A percentile compares a stretch with the other conserved stretches of the same genome.
Conservation (phyloP, 2,797 vertebrate species). For the Acrossocheilus fasciatus region DNA sequence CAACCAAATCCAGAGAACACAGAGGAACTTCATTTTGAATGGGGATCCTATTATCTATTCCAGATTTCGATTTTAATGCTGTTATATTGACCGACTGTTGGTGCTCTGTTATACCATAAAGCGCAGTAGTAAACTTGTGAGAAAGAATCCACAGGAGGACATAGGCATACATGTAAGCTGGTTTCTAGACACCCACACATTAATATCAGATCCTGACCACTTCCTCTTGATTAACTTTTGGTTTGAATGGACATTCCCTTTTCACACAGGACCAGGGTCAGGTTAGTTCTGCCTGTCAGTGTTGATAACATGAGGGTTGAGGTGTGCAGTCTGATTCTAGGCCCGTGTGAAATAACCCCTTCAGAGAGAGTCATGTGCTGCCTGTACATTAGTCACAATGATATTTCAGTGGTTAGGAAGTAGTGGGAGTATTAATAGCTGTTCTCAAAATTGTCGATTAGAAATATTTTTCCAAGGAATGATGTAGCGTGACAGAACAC, state of each 20-base stretch:
- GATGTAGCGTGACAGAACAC: too few species aligned
- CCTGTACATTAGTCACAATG: background rate
- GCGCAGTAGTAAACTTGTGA: background rate
- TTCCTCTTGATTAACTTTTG: conserved; percentile 27
- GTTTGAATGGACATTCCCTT: background rate
- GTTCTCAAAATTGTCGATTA: background rate
- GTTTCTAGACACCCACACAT: conserved; percentile 17
- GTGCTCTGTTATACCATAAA: background rate
- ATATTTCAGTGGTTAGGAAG: background rate
- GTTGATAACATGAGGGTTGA: background rate
- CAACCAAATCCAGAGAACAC: background rate
- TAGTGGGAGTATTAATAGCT: background rate
- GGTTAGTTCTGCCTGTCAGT: background rate
- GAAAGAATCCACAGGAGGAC: too few species aligned
- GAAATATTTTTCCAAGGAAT: too few species aligned
- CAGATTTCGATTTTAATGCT: background rate
- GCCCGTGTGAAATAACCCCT: background rate
- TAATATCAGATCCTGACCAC: background rate
- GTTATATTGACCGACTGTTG: background rate
- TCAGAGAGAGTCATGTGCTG: background rate
- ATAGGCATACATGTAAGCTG: background rate
- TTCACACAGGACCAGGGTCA: background rate
- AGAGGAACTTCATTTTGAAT: background rate
- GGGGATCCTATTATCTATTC: background rate
- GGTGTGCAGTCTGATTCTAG: background rate